Base-by-base conservation (phyloP, 2,888 invertebrate species). In the Clostera curtula region DNA sequence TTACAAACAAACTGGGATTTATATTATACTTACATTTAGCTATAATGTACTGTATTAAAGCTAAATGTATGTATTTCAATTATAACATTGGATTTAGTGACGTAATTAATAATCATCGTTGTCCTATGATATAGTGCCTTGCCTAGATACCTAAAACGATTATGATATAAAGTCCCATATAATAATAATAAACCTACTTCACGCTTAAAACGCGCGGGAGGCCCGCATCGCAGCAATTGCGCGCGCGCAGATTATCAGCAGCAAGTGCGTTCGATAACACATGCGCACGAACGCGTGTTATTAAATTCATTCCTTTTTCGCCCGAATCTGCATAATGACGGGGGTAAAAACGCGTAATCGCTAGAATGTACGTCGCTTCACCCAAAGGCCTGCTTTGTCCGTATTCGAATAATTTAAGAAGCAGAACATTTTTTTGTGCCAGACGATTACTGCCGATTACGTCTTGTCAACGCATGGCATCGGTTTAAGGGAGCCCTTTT, bases 281-380 rank as follows among this genome's bases (percentile, higher is more conserved):
- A 72, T 72, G 77, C 69, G 69, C 80, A 80, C 77, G 80, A 80
- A 82, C 68, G 79, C 75, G 62, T 77, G 68, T 82, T 79, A 82
- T 83, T 82, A 82, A 82, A 82, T 80, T 75, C 79, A 77, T 82
- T 80, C 79, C 74, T 82, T 83, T 82, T 82, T 80, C 75, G 64
- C 64, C 77, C 56, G 75, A 82, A 82, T 83, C 77, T 82, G 73
- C 82, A 83, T 83, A 82, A 83, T 82, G 74, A 80, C 71, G 73
- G 77, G 72, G 71, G 71, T 58, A 74, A 77, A 56, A 69, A 51
- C 56, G 54, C 65, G 74, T 79, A 80, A 76, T 76, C 80, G 77
- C 76, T 77, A 79, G 75, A 77, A 61, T 73, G 74, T 58, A 47
- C 70, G 71, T 70, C 73, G 71, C 65, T 64, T 59, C 69, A 66